Base-by-base conservation (phyloP, 2,888 invertebrate genomes). In the Drosophila koepferae region DNA sequence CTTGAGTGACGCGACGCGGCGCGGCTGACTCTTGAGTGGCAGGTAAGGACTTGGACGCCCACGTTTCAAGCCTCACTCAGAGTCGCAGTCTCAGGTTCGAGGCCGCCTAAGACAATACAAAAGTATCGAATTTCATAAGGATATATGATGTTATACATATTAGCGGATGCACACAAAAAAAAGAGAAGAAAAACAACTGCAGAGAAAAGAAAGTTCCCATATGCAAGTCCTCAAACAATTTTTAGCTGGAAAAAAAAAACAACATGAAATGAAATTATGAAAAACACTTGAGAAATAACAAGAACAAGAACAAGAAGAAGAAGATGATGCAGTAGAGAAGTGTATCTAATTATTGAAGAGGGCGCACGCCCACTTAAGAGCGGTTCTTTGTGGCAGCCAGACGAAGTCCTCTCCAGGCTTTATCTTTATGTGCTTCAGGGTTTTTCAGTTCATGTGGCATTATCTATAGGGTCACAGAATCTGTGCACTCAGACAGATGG, bases 91-190 rank as follows among this genome's bases (percentile, higher is more conserved):
- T 66, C 44, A 61, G 63, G 62, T 63, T 65, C 77, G 59, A 62
- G 58, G 18, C 56, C 74, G 72, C 72, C 72, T 78, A 73, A 75
- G 55, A 78, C 81, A 74, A 79, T 81, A 54, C 54, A 55, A 82
- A 74, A 81, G 77, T 86, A 81, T 86, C 89, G 28, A 73, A 77
- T 86, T 74, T 86, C 86, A 86, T 90, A 86, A 81, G 86, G 86
- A 90, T 76, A 77, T 74, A 31, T 62, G 60, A 53, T 40, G 55
- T 40, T 51, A 38, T 54, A 38, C 38, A 55, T 40, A 54, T 55
- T 56, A 44, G 41, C 77, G 74, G 74, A 77, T 75, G 74, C 74
- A 48, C 41, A 20, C 44, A 67, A 23, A 46, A 49, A 54, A 9
- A 10, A 28, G 23, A 54, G 18, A 18, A 9, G 40, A 20, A 20